A percentile compares a stretch with the other conserved stretches of the same genome.
These are phyloP conservation scores for Notothenia rossii DNA, from an alignment of 2,113 vertebrate genomes.

Conservation along the genomic window DNA sequence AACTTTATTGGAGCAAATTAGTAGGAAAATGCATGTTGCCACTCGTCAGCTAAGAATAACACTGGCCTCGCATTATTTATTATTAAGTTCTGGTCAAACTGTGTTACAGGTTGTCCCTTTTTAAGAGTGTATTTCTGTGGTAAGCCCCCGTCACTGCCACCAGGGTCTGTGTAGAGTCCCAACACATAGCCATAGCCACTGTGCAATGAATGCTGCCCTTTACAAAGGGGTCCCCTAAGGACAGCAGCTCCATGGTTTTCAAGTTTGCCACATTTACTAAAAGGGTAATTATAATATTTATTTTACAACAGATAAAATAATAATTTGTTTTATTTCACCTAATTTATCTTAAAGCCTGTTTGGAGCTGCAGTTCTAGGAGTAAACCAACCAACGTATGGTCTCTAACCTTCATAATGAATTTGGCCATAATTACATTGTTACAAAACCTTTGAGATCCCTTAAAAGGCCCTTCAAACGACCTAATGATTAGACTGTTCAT, in stretches of 20 bases:
- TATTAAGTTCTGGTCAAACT: neutral
- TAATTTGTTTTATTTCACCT: too few species aligned
- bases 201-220: neutral
- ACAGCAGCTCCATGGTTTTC: too few species aligned
- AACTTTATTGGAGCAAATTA: neutral
- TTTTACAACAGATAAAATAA: neutral
- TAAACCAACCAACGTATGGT: neutral
- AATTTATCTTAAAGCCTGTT: too few species aligned
- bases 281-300: neutral
- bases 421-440: conserved; percentile 10
- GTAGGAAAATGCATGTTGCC: conserved; percentile 9
- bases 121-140: neutral
- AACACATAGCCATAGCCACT: neutral
- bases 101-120: neutral
- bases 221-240: too few species aligned
- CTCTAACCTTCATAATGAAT: neutral
- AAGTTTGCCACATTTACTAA: neutral
- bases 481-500: neutral
- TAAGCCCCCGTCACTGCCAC: too few species aligned
- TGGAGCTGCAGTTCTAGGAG: neutral
- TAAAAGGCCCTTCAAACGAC: conserved; percentile 20
- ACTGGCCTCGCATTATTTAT: neutral
- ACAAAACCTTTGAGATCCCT: neutral
- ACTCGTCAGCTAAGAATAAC: neutral
- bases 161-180: neutral